A percentile compares a stretch with the other conserved stretches of the same genome.
Conservation (phyloP, 2,797 vertebrate genomes). For the Darevskia mixta region DNA sequence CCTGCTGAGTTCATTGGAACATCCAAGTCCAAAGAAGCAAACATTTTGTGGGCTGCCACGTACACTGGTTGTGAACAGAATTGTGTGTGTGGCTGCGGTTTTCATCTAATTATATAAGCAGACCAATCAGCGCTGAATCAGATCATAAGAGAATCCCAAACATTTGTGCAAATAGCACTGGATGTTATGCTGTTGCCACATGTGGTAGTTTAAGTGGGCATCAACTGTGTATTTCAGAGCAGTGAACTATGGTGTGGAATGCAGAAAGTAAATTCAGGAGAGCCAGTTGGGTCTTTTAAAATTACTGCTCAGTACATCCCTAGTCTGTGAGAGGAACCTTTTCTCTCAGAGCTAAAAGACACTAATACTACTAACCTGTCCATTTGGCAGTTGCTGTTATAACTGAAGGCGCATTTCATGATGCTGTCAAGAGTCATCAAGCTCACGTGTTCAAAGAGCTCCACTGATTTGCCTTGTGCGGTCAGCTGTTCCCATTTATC, state of each 20-base stretch:
- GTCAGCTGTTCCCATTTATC: conserved; percentile 69
- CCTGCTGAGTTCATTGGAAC: neutral
- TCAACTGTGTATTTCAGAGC: neutral
- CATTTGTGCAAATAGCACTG: neutral
- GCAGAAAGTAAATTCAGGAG: no score
- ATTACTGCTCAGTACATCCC: neutral
- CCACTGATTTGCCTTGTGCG: conserved; percentile 74
- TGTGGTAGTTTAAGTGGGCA: neutral
- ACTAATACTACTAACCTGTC: conserved; percentile 77
- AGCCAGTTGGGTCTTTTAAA: neutral
- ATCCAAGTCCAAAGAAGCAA: neutral
- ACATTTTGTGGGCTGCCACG: neutral
- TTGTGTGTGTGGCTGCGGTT: no score
- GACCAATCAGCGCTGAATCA: neutral
- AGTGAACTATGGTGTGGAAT: neutral
- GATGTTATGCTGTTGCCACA: neutral
- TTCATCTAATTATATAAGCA: neutral
- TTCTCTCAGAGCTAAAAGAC: neutral
- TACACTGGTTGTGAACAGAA: neutral
- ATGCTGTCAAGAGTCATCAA: conserved; percentile 88
- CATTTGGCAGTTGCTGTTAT: conserved; percentile 84
- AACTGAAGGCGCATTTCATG: conserved; percentile 88
- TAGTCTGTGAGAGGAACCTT: neutral
- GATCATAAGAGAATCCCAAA: neutral
- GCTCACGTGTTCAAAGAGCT: conserved; percentile 84